These are phyloP conservation scores for Lasiommata megera DNA, from an alignment of 2,888 invertebrate species.

Conservation along the genomic window DNA sequence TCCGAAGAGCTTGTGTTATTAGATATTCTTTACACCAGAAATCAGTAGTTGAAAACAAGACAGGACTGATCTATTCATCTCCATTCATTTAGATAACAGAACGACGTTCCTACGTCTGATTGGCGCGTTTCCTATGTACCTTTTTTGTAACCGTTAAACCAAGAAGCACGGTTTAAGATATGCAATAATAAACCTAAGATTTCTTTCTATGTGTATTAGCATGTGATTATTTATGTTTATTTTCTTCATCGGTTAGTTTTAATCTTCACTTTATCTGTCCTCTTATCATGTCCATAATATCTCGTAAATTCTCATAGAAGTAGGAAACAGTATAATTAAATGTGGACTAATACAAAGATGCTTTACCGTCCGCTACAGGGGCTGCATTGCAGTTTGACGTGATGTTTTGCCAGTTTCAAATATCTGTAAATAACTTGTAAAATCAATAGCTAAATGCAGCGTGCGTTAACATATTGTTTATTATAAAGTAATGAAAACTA, in stretches of 20 bases:
- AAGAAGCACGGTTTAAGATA: background rate
- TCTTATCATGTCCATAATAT: too few species aligned
- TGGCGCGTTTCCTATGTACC: background rate
- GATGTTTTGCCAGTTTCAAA: constrained; percentile 62
- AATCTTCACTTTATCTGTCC: too few species aligned
- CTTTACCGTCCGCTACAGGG: background rate
- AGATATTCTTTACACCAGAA: background rate
- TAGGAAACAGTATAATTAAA: background rate
- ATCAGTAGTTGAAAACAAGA: background rate
- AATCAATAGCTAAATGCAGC: background rate
- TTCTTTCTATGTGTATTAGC: too few species aligned
- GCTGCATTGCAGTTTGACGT: constrained; percentile 34
- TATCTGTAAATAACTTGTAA: constrained; percentile 47
- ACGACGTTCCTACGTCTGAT: background rate
- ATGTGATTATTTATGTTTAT: too few species aligned
- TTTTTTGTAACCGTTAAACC: background rate
- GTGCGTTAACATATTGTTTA: background rate
- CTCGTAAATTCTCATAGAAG: too few species aligned
- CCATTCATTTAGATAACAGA: background rate
- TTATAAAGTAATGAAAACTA: background rate
- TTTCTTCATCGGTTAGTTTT: too few species aligned
- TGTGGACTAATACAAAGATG: background rate
- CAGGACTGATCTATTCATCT: background rate
- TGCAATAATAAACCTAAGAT: too few species aligned
- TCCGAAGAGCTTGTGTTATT: constrained; percentile 9